Evolutionary conservation across 2,797 vertebrate genomes (phyloP), one percentile per base, ranked within the genome.

Genomic region (Pipistrellus pipistrellus): DNA sequence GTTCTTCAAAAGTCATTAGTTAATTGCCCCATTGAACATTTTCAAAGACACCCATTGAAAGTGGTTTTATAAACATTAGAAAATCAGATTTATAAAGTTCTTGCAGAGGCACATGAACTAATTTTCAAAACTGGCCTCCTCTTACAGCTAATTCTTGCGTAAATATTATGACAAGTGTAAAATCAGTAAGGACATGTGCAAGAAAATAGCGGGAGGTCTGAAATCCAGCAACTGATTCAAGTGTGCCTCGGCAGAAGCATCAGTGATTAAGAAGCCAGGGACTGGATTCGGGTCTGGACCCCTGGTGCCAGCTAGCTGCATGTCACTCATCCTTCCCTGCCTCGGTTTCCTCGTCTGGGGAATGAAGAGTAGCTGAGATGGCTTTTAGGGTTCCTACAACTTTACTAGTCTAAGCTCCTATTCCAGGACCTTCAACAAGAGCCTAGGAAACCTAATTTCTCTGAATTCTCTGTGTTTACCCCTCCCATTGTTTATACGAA

Each of bases 21-120:
- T 93, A 85, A 87, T 0, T 78, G 72, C 64, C 64, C 84, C 81
- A 57, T 15, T 64, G 68, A 90, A 83, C 10, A 85, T 57, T 85
- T 91, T 59, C 76, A 90, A 73, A 94, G 75, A 91, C 9, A 55
- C 66, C 68, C 57, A 57, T 3, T 68, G 6, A 85, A 77, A 62
- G 84, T 30, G 78, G 21, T 85, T 77, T 80, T 55, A 59, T 71
- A 90, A 90, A 86, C 14, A 85, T n/a, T 38, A 88, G 87, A 64
- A 95, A 93, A 85, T 55, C 15, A 90, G 41, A 95, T 75, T 93
- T 88, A 91, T 59, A 53, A 86, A 66, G n/a, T 83, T 94, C 38
- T 82, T 88, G 69, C 11, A 80, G 73, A 82, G 57, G 48, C 75
- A 88, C 71, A 91, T 55, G 88, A 68, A 83, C 27, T 59, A 44